phyloP scores from a whole-genome alignment of 2,113 vertebrate genomes.

The Bagarius yarrelli region DNA sequence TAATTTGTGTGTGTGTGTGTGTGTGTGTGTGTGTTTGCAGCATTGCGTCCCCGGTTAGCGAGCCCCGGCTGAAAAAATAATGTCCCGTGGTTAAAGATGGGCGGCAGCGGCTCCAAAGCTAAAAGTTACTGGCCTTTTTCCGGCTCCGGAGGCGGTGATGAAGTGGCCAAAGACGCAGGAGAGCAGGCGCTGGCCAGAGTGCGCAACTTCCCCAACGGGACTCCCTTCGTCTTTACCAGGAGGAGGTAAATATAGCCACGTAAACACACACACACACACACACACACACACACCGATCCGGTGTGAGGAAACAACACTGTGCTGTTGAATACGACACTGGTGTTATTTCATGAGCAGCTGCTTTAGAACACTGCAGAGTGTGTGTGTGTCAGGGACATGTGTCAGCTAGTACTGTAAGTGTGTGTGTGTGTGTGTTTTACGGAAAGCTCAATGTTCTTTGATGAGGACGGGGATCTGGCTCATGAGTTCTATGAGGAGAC shows the following conservation, averaged over 20 bases:
- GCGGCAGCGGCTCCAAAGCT: conserved; percentile 86
- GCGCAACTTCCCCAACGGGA: conserved; percentile 73
- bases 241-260: conserved; percentile 75
- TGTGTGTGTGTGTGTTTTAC: not conserved
- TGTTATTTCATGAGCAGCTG: not conserved
- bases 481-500: conserved; percentile 99
- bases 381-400: not conserved
- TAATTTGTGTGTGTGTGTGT: conserved; percentile 1
- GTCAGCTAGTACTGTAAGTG: not conserved
- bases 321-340: no score
- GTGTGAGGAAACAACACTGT: not conserved
- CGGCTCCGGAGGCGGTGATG: conserved; percentile 73
- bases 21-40: conserved; percentile 13
- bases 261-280: not conserved
- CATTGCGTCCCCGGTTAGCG: conserved; percentile 51
- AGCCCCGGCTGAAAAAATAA: conserved; percentile 68
- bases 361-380: not conserved
- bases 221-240: conserved; percentile 89
- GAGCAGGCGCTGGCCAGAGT: conserved; percentile 80
- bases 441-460: conserved; percentile 91
- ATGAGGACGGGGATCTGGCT: conserved; percentile 95
- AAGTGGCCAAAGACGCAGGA: conserved; percentile 71
- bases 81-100: conserved; percentile 85
- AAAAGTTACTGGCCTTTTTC: conserved; percentile 90
- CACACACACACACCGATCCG: not conserved